Base-by-base conservation (phyloP, 2,797 vertebrate genomes). In the Gadopsis marmoratus region DNA sequence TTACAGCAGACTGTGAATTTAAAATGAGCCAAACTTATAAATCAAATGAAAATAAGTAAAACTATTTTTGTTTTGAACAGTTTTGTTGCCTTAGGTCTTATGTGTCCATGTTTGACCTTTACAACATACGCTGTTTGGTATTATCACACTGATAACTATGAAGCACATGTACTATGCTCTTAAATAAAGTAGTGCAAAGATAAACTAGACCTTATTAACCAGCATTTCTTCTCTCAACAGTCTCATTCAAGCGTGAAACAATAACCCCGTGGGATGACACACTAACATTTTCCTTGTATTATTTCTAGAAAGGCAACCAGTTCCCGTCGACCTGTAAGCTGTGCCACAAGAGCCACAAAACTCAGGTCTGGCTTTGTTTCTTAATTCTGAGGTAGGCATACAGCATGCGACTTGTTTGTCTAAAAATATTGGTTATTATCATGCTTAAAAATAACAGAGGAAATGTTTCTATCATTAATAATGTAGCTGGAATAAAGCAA, bases 331-430 rank as follows among this genome's bases (percentile, higher is more conserved):
- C 80, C 74, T 86, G 73, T 41, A 79, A 82, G 50, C 79, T 74
- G 63, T 88, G 74, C 72, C 26, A 53, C 83, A 87, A 79, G 67
- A 79, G 79, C 72, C 83, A 75, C 85, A 96, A 91, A 84, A 91
- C 89, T 89, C 94, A 95, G 88, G 94, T 93, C 90, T 95, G 95
- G 94, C 91, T 97, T 92, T 96, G 92, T 92, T 93, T 97, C 94
- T 94, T 97, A 90, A 82, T 97, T 92, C 90, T 97, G 67, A 96
- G 97, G 97, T 98, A 97, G 89, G 94, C 93, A 89, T 76, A 78
- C 48, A 58, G 37, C 64, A 16, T 76, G 55, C 64, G 37, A 63
- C 31, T 70, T 68, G n/a, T 61, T 82, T 67, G 17, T 70, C 29
- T 23, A 9, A 67, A 26, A 59, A 66, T 61, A 41, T 21, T 56